Base-by-base conservation (phyloP, 2,113 vertebrate species). In the Mesocricetus auratus region DNA sequence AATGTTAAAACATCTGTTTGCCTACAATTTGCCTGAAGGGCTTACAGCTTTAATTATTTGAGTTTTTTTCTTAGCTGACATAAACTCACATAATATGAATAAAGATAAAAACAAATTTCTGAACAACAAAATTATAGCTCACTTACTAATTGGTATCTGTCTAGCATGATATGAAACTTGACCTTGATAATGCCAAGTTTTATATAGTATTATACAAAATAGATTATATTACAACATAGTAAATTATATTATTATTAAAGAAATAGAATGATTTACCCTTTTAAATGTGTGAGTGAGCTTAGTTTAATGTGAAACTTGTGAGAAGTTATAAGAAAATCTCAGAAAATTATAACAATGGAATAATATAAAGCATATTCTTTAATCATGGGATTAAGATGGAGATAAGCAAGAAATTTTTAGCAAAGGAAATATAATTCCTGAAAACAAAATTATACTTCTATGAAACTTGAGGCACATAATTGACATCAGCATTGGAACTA, bases 1-100 rank as follows among this genome's bases (percentile, higher is more conserved):
- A 87, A 60, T 78, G 79, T 31, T 95, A n/a, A 91, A 92, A 90
- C n/a, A 92, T 73, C 73, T 26, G 42, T 82, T 74, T 88, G 42
- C 58, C 22, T 85, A 68, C 26, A 81, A 62, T 8, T 29, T 11
- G 73, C 31, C 12, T 94, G 39, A 62, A 83, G 69, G 66, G 6
- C 62, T 64, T 75, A 88, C 66, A 33, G n/a, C 7, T 88, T 96
- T 33, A 87, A 6, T 96, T 91, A 89, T 92, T 31, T 89, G 31
- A 7, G 75, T 87, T 22, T 64, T 5, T 53, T 13, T 6, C 62
- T 39, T 42, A 45, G 3, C 36, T 58, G 5, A 64, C 68, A 92
- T 29, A 78, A 90, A 92, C 47, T 90, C 13, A 86, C 10, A 10
- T 11, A 86, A 82, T 39, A 69, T 53, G 39, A 64, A 7, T 53